Evolutionary conservation across 1,140 invertebrate genomes (phyloP).

Genomic region (Bilobella aurantiaca): DNA sequence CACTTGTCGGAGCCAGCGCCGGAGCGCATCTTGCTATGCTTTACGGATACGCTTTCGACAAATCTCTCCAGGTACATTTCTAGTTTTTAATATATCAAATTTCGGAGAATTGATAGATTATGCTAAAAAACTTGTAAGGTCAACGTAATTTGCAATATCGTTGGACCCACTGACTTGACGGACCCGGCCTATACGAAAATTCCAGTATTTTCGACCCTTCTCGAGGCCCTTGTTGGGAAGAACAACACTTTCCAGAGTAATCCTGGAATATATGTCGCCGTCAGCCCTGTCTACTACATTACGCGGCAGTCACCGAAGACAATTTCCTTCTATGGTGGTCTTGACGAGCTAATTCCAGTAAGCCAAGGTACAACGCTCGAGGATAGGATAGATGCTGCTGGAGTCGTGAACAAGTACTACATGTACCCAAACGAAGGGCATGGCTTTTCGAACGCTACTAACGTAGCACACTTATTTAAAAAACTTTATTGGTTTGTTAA

Average conservation of each 20-base stretch:
- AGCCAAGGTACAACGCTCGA: neutral
- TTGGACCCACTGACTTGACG: neutral
- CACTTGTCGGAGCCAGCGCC: neutral
- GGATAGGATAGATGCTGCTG: neutral
- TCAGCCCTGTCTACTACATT: conserved; percentile 5
- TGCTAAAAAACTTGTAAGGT: too few relatives aligned
- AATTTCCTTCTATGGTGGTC: neutral
- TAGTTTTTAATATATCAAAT: too few relatives aligned
- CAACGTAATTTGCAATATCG: conserved; percentile 2
- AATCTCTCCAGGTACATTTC: neutral
- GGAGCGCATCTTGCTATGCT: neutral
- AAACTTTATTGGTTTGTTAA: neutral
- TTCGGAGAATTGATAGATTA: too few relatives aligned
- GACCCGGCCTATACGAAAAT: neutral
- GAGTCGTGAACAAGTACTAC: conserved; percentile 5
- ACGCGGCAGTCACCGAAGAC: conserved; percentile 1
- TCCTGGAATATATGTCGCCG: neutral
- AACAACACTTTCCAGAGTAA: neutral
- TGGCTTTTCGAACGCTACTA: neutral
- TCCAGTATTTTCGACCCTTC: neutral
- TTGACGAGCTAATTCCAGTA: neutral
- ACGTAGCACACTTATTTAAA: neutral
- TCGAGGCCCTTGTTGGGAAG: neutral
- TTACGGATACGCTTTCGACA: neutral
- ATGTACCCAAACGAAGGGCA: conserved; percentile 3